Percentiles rank a stretch among this genome's conserved stretches.
phyloP scores from a whole-genome alignment of 2,113 vertebrate genomes.

The Tinamus guttatus region DNA sequence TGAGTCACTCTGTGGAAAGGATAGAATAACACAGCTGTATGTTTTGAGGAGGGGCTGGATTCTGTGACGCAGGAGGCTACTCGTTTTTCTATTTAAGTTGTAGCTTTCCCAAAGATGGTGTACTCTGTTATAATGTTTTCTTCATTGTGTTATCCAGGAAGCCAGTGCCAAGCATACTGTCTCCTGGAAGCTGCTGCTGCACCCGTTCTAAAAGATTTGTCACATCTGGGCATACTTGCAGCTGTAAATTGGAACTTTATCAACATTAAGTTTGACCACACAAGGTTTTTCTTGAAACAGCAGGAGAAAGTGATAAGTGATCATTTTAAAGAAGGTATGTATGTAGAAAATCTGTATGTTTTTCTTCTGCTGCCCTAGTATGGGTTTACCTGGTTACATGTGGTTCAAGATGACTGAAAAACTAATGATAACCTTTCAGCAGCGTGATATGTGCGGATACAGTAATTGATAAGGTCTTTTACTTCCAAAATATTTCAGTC shows the following conservation, averaged over 20 bases:
- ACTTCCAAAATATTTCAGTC: not conserved
- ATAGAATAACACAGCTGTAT: not conserved
- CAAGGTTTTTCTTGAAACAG: conserved; percentile 82
- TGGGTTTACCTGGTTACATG: not conserved
- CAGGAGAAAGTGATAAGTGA: conserved; percentile 80
- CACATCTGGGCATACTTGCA: conserved; percentile 29
- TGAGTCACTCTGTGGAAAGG: not conserved
- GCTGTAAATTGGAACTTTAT: conserved; percentile 76
- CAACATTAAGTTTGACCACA: conserved; percentile 76
- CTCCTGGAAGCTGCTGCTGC: conserved; percentile 74
- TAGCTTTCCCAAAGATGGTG: not conserved
- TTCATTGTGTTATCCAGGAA: conserved; percentile 70
- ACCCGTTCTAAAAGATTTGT: conserved; percentile 74
- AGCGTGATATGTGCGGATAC: not conserved
- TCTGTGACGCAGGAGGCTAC: not conserved
- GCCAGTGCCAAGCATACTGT: conserved; percentile 76
- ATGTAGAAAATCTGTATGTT: not conserved
- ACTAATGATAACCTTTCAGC: not conserved
- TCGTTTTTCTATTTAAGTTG: not conserved
- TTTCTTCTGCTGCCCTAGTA: not conserved
- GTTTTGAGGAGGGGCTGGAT: not conserved
- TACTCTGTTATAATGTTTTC: not conserved
- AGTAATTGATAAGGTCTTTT: not conserved
- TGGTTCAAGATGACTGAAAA: not conserved
- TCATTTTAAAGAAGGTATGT: conserved; percentile 69